Evolutionary conservation across 1,140 invertebrate species (phyloP), one percentile per base, ranked within the genome.

Genomic region (Cherax quadricarinatus): DNA sequence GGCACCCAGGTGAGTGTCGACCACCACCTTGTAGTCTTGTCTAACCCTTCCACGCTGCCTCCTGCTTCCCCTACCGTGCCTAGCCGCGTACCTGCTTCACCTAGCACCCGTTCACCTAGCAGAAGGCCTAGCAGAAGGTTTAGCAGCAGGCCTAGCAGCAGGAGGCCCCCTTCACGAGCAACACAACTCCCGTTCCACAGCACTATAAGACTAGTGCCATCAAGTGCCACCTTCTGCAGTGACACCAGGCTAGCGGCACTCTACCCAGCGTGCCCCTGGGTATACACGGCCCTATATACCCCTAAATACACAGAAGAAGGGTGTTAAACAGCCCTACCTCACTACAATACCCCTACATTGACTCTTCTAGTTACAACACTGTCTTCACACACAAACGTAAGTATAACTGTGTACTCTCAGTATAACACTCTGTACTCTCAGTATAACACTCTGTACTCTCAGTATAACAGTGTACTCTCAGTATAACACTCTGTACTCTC

Each of bases 361-460:
- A 24, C 70, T 51, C 49, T 73, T 41, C 66, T 5, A 48, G 12
- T 73, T 87, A 24, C 86, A 60, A 79, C 86, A 87, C 86, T 87
- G 70, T 79, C 86, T 49, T 73, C 70, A 87, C 51, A 79, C 86
- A 87, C 86, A 87, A 70, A 87, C 73, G 86, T 87, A 87, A 87
- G 86, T 87, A 79, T 21, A 66, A 21, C 86, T 21, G 48, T 73
- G 3, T 66, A 24, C 66, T 51, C 41, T 41, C 85, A 51, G 30
- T 41, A n/a, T n/a, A n/a, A n/a, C n/a, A n/a, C n/a, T n/a, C n/a
- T n/a, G n/a, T n/a, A n/a, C n/a, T n/a, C n/a, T n/a, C n/a, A n/a
- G n/a, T n/a, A n/a, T n/a, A n/a, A n/a, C n/a, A n/a, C n/a, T n/a
- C n/a, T n/a, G n/a, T n/a, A n/a, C n/a, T n/a, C n/a, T n/a, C n/a